A percentile compares a stretch with the other conserved stretches of the same genome.
Conservation (phyloP, 2,113 vertebrate genomes). For the Calonectris borealis region DNA sequence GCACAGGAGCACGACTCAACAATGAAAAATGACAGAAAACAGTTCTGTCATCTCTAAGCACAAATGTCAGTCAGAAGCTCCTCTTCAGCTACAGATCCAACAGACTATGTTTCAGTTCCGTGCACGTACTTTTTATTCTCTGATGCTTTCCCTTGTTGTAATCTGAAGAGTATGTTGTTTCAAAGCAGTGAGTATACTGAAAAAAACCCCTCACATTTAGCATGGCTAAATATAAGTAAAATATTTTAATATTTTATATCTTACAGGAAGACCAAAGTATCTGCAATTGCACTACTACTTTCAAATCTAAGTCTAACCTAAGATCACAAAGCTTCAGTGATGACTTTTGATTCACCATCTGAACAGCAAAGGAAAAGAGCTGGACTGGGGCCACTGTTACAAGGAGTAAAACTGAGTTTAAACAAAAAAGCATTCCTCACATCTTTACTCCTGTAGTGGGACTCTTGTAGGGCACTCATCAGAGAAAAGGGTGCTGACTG, state of each 20-base stretch:
- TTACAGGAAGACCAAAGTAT: background rate
- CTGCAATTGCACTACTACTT: background rate
- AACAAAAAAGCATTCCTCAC: background rate
- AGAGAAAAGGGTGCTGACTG: background rate
- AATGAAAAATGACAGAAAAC: background rate
- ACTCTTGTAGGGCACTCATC: background rate
- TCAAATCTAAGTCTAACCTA: background rate
- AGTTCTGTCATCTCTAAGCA: background rate
- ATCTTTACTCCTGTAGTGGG: background rate
- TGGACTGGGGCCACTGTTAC: background rate
- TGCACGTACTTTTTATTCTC: constrained; percentile 19
- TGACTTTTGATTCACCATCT: background rate
- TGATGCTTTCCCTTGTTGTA: constrained; percentile 42
- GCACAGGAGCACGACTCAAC: background rate
- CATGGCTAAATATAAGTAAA: background rate
- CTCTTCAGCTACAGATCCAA: background rate
- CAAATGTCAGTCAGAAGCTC: background rate
- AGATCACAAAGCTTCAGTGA: background rate
- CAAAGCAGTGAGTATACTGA: constrained; percentile 73
- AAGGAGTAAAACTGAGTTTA: background rate
- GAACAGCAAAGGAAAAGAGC: background rate
- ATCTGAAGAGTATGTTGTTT: constrained; percentile 58
- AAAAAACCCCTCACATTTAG: constrained; percentile 14
- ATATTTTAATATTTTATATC: background rate
- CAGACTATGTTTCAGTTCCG: background rate